Conservation (phyloP, 2,113 vertebrate genomes). For the Oncorhynchus gorbuscha region DNA sequence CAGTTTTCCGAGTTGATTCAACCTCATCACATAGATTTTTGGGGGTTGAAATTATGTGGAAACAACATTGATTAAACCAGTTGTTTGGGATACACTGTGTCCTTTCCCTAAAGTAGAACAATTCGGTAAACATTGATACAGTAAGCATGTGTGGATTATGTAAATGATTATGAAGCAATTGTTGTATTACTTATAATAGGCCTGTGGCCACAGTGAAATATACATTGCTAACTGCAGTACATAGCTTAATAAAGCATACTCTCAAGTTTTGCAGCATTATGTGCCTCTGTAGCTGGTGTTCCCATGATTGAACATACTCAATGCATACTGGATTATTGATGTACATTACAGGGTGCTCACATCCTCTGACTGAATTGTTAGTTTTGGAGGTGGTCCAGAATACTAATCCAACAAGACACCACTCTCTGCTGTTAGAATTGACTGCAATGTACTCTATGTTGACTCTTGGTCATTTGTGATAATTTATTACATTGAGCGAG, state of each 20-base stretch:
- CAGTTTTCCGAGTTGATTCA: no score
- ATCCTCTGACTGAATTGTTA: constrained; percentile 58
- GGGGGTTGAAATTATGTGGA: no score
- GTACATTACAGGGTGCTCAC: constrained; percentile 59
- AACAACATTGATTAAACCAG: no score
- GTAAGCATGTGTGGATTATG: no score
- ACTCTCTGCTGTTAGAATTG: constrained; percentile 75
- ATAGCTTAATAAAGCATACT: constrained; percentile 54
- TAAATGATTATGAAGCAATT: no score
- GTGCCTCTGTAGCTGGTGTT: no score
- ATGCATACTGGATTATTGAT: constrained; percentile 70
- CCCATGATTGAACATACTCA: constrained; percentile 37
- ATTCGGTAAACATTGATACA: no score
- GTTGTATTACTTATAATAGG: no score
- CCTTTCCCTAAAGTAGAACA: no score
- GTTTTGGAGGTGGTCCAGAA: constrained; percentile 67
- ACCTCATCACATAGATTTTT: no score
- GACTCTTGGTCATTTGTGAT: constrained; percentile 67
- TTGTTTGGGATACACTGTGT: background rate
- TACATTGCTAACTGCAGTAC: constrained; percentile 40
- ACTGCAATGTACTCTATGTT: constrained; percentile 59
- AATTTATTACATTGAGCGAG: constrained; percentile 72
- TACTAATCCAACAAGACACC: constrained; percentile 63
- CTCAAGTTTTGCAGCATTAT: no score
- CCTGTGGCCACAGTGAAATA: constrained; percentile 10